Evolutionary conservation across 2,113 vertebrate species (phyloP).

Genomic region (Actenoides lindsayi): DNA sequence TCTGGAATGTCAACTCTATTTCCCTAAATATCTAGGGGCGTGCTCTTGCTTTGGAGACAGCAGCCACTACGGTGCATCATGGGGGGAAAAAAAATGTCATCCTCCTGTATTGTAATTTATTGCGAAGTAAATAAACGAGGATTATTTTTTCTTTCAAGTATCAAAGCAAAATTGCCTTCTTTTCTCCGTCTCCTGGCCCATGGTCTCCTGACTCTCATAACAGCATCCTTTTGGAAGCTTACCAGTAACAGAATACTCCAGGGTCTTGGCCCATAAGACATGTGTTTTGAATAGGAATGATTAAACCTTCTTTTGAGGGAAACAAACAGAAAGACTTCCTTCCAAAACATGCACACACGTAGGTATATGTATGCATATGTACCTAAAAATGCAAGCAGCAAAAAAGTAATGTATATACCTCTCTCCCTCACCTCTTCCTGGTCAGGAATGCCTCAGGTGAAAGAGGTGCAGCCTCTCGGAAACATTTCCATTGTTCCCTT

Average conservation of each 20-base stretch:
- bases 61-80: background rate
- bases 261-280: background rate
- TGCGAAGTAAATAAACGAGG: background rate
- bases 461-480: background rate
- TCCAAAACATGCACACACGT: background rate
- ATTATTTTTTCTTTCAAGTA: background rate
- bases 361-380: background rate
- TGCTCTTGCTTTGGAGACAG: background rate
- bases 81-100: background rate
- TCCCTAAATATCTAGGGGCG: background rate
- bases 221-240: slow-evolving; percentile 28
- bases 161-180: background rate
- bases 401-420: background rate
- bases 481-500: slow-evolving; percentile 11
- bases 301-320: slow-evolving; percentile 1
- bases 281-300: slow-evolving; percentile 25
- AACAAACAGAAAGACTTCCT: background rate
- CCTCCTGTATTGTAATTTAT: background rate
- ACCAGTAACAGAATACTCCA: background rate
- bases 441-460: background rate
- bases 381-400: background rate
- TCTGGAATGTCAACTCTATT: background rate
- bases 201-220: background rate
- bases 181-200: background rate
- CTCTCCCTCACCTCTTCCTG: background rate